Conservation (phyloP, 2,113 vertebrate genomes). For the Ranitomeya imitator region DNA sequence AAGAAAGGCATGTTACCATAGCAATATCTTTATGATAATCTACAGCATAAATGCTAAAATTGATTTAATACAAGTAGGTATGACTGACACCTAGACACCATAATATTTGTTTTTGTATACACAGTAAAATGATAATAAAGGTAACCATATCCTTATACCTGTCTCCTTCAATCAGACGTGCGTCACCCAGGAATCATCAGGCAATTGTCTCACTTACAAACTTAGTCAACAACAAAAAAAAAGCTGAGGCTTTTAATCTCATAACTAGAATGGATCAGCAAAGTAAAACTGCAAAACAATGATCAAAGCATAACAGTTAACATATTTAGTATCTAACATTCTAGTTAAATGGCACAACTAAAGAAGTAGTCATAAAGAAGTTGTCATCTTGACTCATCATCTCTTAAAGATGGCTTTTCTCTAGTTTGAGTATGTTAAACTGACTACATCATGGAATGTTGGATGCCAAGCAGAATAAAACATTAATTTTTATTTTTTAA, state of each 20-base stretch:
- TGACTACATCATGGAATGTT: too few relatives aligned
- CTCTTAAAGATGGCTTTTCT: too few relatives aligned
- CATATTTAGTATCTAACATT: too few relatives aligned
- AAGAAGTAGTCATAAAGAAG: too few relatives aligned
- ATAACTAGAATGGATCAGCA: background rate
- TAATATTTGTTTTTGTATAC: constrained; percentile 81
- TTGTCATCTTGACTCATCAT: too few relatives aligned
- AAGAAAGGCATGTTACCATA: constrained; percentile 82
- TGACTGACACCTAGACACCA: constrained; percentile 77
- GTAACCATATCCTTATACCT: constrained; percentile 74
- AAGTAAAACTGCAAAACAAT: background rate
- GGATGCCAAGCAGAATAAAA: too few relatives aligned
- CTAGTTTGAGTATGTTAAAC: too few relatives aligned
- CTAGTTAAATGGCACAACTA: too few relatives aligned
- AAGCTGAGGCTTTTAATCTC: background rate
- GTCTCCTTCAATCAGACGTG: constrained; percentile 75
- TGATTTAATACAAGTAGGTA: constrained; percentile 83
- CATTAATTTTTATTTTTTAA: too few relatives aligned
- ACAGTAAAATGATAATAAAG: constrained; percentile 75
- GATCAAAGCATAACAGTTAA: too few relatives aligned
- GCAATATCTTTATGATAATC: constrained; percentile 80
- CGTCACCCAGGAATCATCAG: background rate
- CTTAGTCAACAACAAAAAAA: background rate
- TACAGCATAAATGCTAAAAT: constrained; percentile 81
- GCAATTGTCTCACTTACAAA: background rate